Conservation (phyloP, 2,888 invertebrate species). For the Branchellion lobata region DNA sequence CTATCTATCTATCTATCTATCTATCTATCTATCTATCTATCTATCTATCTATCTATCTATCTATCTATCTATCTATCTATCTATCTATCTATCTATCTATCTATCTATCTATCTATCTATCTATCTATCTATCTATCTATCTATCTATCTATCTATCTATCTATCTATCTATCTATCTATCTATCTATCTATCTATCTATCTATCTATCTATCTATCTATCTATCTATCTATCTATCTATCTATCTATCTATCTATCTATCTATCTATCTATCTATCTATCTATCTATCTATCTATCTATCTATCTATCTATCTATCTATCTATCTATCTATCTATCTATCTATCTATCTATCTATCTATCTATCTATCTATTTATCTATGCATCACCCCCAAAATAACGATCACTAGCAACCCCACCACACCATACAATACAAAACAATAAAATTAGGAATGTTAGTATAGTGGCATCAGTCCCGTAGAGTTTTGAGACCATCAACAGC, state of each 20-base stretch:
- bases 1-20: neutral
- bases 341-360: slow-evolving; percentile 21
- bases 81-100: slow-evolving; percentile 21
- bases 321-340: slow-evolving; percentile 18
- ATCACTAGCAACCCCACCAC: too few relatives aligned
- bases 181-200: slow-evolving; percentile 21
- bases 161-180: slow-evolving; percentile 21
- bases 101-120: slow-evolving; percentile 19
- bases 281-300: slow-evolving; percentile 21
- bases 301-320: slow-evolving; percentile 21
- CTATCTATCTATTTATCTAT: neutral
- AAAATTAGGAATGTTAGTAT: too few relatives aligned
- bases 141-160: slow-evolving; percentile 21
- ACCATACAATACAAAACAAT: too few relatives aligned
- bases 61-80: slow-evolving; percentile 21
- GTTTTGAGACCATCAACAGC: too few relatives aligned
- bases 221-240: slow-evolving; percentile 21
- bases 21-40: neutral
- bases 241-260: slow-evolving; percentile 21
- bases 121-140: slow-evolving; percentile 21
- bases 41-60: slow-evolving; percentile 21
- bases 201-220: slow-evolving; percentile 21
- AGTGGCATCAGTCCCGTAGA: too few relatives aligned
- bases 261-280: slow-evolving; percentile 21
- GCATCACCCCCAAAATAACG: neutral